Percentiles rank a stretch among this genome's conserved stretches.
Conservation (phyloP, 2,888 invertebrate genomes). For the Trileptium ribeirensis region DNA sequence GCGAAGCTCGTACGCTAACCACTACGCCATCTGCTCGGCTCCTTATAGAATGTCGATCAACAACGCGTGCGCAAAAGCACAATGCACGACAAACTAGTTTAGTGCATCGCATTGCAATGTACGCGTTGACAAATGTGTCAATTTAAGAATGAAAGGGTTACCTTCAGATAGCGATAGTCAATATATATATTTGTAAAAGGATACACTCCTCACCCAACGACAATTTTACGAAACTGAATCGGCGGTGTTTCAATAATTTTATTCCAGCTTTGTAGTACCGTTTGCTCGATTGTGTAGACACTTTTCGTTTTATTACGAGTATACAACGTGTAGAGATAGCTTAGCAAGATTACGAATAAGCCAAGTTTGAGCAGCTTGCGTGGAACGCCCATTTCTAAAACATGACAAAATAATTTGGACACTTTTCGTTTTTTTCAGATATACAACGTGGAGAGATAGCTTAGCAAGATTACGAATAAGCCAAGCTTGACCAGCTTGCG, state of each 20-base stretch:
- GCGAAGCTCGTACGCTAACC: too few relatives aligned
- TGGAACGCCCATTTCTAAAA: neutral
- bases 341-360: neutral
- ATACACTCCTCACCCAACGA: conserved; percentile 42
- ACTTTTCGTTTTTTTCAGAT: neutral
- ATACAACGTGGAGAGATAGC: neutral
- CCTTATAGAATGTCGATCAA: too few relatives aligned
- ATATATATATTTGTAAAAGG: too few relatives aligned
- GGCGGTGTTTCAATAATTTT: conserved; percentile 35
- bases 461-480: neutral
- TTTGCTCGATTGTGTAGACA: conserved; percentile 33
- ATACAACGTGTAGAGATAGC: neutral
- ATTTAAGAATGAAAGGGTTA: too few relatives aligned
- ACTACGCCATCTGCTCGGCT: too few relatives aligned
- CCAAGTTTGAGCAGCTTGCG: neutral
- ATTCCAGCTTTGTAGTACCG: conserved; percentile 39
- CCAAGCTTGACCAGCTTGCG: neutral
- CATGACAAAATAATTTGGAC: too few relatives aligned
- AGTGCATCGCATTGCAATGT: too few relatives aligned
- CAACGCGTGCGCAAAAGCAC: too few relatives aligned
- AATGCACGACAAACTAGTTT: too few relatives aligned
- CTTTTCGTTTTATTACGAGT: neutral
- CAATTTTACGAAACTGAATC: conserved; percentile 36
- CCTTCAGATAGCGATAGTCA: too few relatives aligned
- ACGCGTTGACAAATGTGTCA: too few relatives aligned